Percentiles rank a stretch among this genome's conserved stretches.
Conservation (phyloP, 1,140 invertebrate species). For the Procambarus clarkii region DNA sequence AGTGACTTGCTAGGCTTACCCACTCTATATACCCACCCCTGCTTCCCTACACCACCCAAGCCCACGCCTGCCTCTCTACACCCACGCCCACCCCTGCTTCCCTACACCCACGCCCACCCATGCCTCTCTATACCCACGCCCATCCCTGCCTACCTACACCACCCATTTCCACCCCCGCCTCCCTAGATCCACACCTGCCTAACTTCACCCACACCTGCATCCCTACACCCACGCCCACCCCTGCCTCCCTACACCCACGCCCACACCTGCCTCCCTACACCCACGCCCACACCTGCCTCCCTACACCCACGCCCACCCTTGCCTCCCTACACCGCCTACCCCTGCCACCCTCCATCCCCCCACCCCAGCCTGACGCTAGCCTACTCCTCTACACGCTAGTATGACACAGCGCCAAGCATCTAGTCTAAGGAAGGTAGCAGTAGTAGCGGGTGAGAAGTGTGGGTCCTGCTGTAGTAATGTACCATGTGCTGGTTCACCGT, state of each 20-base stretch:
- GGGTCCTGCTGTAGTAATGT: conserved; percentile 11
- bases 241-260: too few species aligned
- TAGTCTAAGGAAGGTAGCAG: background rate
- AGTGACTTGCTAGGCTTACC: too few species aligned
- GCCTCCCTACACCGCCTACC: background rate
- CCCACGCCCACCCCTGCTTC: background rate
- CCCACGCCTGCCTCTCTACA: background rate
- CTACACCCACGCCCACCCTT: background rate
- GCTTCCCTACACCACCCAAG: background rate
- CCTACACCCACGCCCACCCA: background rate
- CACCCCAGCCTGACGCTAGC: background rate
- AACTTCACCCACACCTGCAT: background rate
- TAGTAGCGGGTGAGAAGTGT: background rate
- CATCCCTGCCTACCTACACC: background rate
- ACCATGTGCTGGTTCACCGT: conserved; percentile 16
- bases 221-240: background rate
- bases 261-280: background rate
- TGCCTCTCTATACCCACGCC: too few species aligned
- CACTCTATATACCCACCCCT: background rate
- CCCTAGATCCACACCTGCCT: background rate
- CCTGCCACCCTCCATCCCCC: background rate
- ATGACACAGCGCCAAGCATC: too few species aligned
- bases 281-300: background rate
- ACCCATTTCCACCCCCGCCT: background rate
- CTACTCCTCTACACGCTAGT: background rate